Evolutionary conservation across 2,888 invertebrate species (phyloP).

Genomic region (Drosophila quinaria): DNA sequence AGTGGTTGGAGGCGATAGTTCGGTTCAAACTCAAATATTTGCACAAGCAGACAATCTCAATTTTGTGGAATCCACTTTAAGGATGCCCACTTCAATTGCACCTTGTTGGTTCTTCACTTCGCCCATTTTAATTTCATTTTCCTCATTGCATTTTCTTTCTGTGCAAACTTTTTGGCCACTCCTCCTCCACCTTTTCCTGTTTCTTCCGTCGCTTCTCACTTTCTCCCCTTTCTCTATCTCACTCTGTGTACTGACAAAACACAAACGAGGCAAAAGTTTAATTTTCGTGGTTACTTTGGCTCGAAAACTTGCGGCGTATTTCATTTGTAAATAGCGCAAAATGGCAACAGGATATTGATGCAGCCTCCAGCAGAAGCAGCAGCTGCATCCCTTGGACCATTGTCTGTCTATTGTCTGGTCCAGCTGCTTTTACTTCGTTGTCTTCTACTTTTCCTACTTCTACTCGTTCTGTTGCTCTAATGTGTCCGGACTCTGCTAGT

Average conservation of each 20-base stretch:
- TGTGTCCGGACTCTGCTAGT: conserved; percentile 54
- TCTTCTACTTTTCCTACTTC: conserved; percentile 11
- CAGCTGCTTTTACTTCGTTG: conserved; percentile 16
- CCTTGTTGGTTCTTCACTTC: conserved; percentile 60
- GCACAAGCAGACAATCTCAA: conserved; percentile 17
- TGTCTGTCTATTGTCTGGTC: conserved; percentile 64
- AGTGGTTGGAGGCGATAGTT: conserved; percentile 1
- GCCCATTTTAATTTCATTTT: conserved; percentile 69
- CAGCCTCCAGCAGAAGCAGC: conserved; percentile 54
- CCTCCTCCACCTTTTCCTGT: not conserved
- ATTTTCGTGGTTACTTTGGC: conserved; percentile 75
- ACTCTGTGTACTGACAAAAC: conserved; percentile 46
- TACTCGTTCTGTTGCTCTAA: conserved; percentile 28
- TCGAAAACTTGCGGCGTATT: conserved; percentile 79
- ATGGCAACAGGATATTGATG: conserved; percentile 76
- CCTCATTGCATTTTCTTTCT: conserved; percentile 59
- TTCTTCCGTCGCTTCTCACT: not conserved
- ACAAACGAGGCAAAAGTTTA: conserved; percentile 76
- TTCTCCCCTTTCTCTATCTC: not conserved
- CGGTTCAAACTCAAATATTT: conserved; percentile 13
- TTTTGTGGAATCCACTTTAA: conserved; percentile 47
- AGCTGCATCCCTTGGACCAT: conserved; percentile 63
- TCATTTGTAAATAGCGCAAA: conserved; percentile 78
- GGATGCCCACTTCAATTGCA: conserved; percentile 44
- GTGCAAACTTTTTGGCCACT: conserved; percentile 59